Evolutionary conservation across 2,113 vertebrate genomes (phyloP).

Genomic region (Monopterus albus): DNA sequence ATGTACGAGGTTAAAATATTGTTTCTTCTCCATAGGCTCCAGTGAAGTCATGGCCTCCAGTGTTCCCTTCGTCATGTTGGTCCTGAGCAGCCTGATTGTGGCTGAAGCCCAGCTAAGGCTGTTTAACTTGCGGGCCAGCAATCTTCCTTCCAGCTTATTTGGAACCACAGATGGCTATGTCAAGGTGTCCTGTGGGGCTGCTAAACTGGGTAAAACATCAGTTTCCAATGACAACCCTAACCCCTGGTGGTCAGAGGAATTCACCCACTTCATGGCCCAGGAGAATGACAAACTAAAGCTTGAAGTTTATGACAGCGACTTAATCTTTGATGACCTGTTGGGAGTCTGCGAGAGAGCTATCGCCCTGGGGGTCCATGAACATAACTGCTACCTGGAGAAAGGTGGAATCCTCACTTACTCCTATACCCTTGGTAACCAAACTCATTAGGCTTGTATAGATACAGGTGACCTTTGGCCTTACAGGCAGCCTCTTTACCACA

Average conservation of each 20-base stretch:
- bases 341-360: slow-evolving; percentile 49
- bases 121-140: slow-evolving; percentile 43
- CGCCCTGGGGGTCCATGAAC: slow-evolving; percentile 23
- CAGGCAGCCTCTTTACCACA: neutral
- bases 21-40: slow-evolving; percentile 1
- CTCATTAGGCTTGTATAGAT: neutral
- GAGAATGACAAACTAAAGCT: slow-evolving; percentile 34
- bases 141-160: slow-evolving; percentile 11
- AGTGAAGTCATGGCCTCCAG: slow-evolving; percentile 35
- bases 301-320: slow-evolving; percentile 46
- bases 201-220: slow-evolving; percentile 28
- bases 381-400: slow-evolving; percentile 48
- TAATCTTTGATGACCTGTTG: slow-evolving; percentile 32
- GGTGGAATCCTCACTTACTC: slow-evolving; percentile 47
- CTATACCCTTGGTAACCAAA: slow-evolving; percentile 31
- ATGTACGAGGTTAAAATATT: neutral
- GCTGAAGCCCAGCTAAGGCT: slow-evolving; percentile 28
- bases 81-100: slow-evolving; percentile 1
- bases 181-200: slow-evolving; percentile 24
- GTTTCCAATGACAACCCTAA: slow-evolving; percentile 15
- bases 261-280: slow-evolving; percentile 28
- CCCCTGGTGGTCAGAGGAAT: slow-evolving; percentile 67
- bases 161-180: slow-evolving; percentile 56
- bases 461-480: neutral
- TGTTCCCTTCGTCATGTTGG: slow-evolving; percentile 12